phyloP scores from a whole-genome alignment of 2,888 invertebrate genomes.

The Caenorhabditis zanzibari region DNA sequence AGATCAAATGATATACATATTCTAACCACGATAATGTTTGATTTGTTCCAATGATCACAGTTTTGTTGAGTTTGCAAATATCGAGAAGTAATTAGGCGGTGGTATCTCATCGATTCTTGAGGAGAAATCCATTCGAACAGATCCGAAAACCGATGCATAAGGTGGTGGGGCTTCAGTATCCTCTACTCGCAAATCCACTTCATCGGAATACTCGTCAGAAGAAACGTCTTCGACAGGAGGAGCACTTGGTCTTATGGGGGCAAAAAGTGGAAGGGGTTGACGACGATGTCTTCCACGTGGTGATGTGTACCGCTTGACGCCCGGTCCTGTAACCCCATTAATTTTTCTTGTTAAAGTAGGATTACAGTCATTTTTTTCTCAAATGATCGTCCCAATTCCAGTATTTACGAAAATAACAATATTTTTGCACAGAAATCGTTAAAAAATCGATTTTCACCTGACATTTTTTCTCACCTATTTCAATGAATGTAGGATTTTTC shows the following conservation, averaged over 20 bases:
- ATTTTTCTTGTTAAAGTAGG: not conserved
- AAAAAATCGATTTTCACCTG: too few relatives aligned
- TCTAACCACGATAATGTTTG: not conserved
- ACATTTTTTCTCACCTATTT: too few relatives aligned
- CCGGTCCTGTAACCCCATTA: slow-evolving; percentile 10
- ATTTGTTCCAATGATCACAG: not conserved
- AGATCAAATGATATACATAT: not conserved
- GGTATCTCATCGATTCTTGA: slow-evolving; percentile 21
- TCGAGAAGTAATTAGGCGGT: slow-evolving; percentile 41
- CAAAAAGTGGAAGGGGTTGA: slow-evolving; percentile 2
- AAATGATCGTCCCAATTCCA: too few relatives aligned
- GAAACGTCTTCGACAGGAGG: slow-evolving; percentile 9
- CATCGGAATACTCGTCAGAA: not conserved
- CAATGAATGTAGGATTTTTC: too few relatives aligned
- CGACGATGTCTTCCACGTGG: slow-evolving; percentile 45
- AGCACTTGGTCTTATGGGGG: not conserved
- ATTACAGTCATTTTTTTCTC: too few relatives aligned
- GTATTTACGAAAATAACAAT: too few relatives aligned
- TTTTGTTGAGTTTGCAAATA: slow-evolving; percentile 34
- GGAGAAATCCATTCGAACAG: not conserved
- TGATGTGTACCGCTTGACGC: slow-evolving; percentile 41
- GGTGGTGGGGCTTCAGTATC: slow-evolving; percentile 23
- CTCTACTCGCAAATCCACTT: not conserved
- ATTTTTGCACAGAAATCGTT: too few relatives aligned
- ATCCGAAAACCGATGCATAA: slow-evolving; percentile 21